Base-by-base conservation (phyloP, 2,113 vertebrate genomes). In the Lycocorax pyrrhopterus region DNA sequence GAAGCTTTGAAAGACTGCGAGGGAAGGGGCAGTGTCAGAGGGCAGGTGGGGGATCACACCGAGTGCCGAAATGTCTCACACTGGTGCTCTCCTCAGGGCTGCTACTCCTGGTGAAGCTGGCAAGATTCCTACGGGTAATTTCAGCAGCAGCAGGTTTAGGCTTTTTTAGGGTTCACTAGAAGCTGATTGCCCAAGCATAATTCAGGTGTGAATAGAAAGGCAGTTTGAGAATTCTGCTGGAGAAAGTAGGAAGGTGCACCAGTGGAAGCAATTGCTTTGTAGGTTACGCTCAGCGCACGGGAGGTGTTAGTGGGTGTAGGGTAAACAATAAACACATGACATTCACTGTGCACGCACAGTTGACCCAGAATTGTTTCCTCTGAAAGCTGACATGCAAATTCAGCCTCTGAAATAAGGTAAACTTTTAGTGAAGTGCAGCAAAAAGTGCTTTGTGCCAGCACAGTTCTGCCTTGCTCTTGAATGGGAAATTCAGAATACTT, bases 401-500 rank as follows among this genome's bases (percentile, higher is more conserved):
- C 59, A 76, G 67, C 37, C 41, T 62, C 62, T 87, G 22, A 85
- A 82, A 46, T 43, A 37, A 60, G 76, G 79, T 41, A 78, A 81
- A 81, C n/a, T 60, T 91, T 4, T 47, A 62, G 39, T 30, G 5
- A 86, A 87, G 59, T 80, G 77, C 72, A 94, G 68, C 55, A 87
- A 67, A 66, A 43, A 6, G 63, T 74, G 74, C 27, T 82, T 91
- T 81, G 71, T 86, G 93, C 90, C 93, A 93, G 80, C 64, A 63
- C 71, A 44, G 73, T 73, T 79, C 95, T 94, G 66, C 84, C 68
- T 71, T 71, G 58, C 60, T 94, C 56, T 33, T 89, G 69, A 72
- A 81, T 93, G 93, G 62, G 74, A 91, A 95, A 93, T 64, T 55
- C 69, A 90, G 93, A 75, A 87, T 92, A 52, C 71, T 93, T 91